A percentile compares a stretch with the other conserved stretches of the same genome.
phyloP scores from a whole-genome alignment of 1,140 invertebrate genomes.

The Nomia melanderi region DNA sequence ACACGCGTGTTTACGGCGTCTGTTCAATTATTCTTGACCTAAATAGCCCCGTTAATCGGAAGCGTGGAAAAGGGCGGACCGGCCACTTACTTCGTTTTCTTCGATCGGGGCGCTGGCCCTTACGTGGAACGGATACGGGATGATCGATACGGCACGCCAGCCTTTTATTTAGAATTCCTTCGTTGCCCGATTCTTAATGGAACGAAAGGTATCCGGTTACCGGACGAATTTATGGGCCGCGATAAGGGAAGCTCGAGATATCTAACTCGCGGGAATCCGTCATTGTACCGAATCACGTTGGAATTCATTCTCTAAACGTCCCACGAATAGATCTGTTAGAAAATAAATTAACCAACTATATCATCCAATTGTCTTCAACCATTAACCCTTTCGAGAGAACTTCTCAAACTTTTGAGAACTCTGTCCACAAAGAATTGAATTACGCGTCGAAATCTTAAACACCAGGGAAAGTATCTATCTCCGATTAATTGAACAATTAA shows the following conservation, averaged over 20 bases:
- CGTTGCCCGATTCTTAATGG: background rate
- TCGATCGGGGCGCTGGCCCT: constrained; percentile 19
- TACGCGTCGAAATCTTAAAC: too few species aligned
- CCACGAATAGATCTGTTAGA: background rate
- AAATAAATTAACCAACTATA: too few species aligned
- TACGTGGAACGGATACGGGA: background rate
- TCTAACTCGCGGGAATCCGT: background rate
- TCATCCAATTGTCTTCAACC: too few species aligned
- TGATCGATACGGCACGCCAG: background rate
- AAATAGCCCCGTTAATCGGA: constrained; percentile 35
- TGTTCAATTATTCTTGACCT: constrained; percentile 52
- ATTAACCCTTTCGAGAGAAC: too few species aligned
- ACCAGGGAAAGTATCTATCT: too few species aligned
- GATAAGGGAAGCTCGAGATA: background rate
- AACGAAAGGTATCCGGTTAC: background rate
- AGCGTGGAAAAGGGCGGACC: background rate
- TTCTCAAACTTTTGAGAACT: too few species aligned
- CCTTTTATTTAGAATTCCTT: background rate
- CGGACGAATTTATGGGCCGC: background rate
- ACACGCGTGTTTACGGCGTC: constrained; percentile 33
- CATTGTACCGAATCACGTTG: too few species aligned
- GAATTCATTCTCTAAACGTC: background rate
- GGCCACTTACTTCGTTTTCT: constrained; percentile 8
- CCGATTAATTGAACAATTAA: too few species aligned
- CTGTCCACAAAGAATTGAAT: too few species aligned